Evolutionary conservation across 2,888 invertebrate species (phyloP), one percentile per base, ranked within the genome.

Genomic region (Xestia sexstrigata): DNA sequence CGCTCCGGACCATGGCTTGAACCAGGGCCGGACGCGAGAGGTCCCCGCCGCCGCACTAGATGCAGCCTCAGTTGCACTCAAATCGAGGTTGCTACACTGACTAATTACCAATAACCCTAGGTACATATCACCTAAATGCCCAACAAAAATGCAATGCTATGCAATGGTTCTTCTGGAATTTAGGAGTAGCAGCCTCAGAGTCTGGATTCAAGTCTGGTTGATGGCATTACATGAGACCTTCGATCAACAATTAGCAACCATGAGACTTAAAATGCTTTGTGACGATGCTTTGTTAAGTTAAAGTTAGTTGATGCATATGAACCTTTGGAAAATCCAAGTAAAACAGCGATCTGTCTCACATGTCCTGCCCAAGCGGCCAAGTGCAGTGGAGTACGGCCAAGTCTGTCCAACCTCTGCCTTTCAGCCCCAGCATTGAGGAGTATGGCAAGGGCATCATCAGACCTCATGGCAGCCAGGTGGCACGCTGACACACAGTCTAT

Each of bases 361-460:
- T 93, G 89, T 2, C 94, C 95, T 2, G 89, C 88, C 91, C 93
- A 95, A 5, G 94, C 93, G 2, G 95, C 94, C 26, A 95, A 74
- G 78, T 96, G 96, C 2, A 96, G 84, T 0, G 96, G 94, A 23
- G 95, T 95, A 7, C 93, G 89, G 0, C 95, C 95, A 23, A 91
- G 87, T 11, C 89, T 89, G 76, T 96, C 93, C 63, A 89, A 86
- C 20, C 91, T 89, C 17, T 89, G 84, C 3, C 90, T 89, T 15
- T 92, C 90, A 1, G 93, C 93, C 4, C 92, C 93, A 8, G 88
- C 82, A 0, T 89, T 86, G 17, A 95, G 83, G 8, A 97, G 90
- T 13, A 90, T 70, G 4, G 89, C 79, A 7, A 95, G 91, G 15
- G 93, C 93, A 42, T 92, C 89, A 39, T 91, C 83, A 26, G 93